Percentiles rank a stretch among this genome's conserved stretches.
These are phyloP conservation scores for Octodon degus DNA, from an alignment of 2,113 vertebrate species.

Conservation along the genomic window DNA sequence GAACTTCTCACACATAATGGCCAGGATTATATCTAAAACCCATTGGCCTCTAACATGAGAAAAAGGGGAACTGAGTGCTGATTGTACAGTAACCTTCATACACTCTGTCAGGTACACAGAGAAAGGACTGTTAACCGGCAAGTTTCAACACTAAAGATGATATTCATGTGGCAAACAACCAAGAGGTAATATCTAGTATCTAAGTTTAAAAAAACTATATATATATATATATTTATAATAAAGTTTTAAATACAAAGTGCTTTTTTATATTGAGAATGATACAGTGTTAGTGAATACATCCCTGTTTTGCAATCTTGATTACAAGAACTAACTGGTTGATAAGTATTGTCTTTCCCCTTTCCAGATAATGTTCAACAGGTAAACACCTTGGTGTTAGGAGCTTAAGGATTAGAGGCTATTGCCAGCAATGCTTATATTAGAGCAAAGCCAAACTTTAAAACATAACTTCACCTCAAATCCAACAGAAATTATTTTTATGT, in stretches of 20 bases:
- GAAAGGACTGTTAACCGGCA: constrained; percentile 56
- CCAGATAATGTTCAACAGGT: constrained; percentile 68
- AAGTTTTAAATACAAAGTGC: constrained; percentile 91
- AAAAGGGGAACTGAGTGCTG: neutral
- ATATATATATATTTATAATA: constrained; percentile 80
- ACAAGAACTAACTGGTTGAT: constrained; percentile 75
- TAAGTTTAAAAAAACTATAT: constrained; percentile 84
- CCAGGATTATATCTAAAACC: constrained; percentile 30
- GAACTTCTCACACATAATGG: constrained; percentile 33
- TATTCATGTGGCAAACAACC: constrained; percentile 85
- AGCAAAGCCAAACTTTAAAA: constrained; percentile 76
- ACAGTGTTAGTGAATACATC: constrained; percentile 88
- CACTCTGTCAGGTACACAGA: constrained; percentile 78
- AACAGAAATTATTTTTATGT: constrained; percentile 74
- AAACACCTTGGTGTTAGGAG: constrained; percentile 71
- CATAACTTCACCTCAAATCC: constrained; percentile 78
- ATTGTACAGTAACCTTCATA: constrained; percentile 23
- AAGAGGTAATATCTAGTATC: constrained; percentile 86
- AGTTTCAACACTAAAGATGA: constrained; percentile 77
- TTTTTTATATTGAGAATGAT: constrained; percentile 88
- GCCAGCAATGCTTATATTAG: constrained; percentile 82
- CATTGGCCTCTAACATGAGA: constrained; percentile 13
- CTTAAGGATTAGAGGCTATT: constrained; percentile 68
- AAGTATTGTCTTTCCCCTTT: constrained; percentile 56
- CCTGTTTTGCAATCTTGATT: constrained; percentile 85